Percentiles rank a stretch among this genome's conserved stretches.
phyloP scores from a whole-genome alignment of 1,140 invertebrate genomes.

The Micrasema longulum region DNA sequence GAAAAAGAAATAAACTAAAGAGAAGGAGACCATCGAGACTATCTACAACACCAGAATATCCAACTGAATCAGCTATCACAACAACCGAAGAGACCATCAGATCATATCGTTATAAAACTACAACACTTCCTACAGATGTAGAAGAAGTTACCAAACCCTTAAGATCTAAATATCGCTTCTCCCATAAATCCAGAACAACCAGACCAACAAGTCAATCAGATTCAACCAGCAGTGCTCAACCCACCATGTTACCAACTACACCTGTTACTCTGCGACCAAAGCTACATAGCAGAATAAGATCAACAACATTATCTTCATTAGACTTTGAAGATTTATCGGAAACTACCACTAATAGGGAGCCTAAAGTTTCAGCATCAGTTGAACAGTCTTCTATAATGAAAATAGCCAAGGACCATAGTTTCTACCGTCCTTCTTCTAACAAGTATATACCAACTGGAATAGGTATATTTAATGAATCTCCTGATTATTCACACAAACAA shows the following conservation, averaged over 20 bases:
- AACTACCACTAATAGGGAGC: slow-evolving; percentile 57
- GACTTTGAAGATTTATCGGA: slow-evolving; percentile 59
- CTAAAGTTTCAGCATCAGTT: slow-evolving; percentile 54
- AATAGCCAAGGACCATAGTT: slow-evolving; percentile 58
- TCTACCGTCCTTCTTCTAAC: slow-evolving; percentile 56
- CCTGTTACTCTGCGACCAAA: slow-evolving; percentile 58
- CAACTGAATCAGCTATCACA: neutral
- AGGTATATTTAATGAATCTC: slow-evolving; percentile 58
- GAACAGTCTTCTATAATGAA: slow-evolving; percentile 68
- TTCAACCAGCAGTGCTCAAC: slow-evolving; percentile 64
- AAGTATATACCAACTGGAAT: slow-evolving; percentile 57
- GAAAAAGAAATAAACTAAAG: slow-evolving; percentile 64
- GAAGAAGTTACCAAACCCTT: slow-evolving; percentile 60
- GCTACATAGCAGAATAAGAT: slow-evolving; percentile 60
- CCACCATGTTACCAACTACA: slow-evolving; percentile 62
- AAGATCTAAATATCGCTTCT: slow-evolving; percentile 59
- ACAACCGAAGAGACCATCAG: slow-evolving; percentile 37
- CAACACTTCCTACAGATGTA: slow-evolving; percentile 55
- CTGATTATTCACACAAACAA: slow-evolving; percentile 66
- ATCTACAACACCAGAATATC: slow-evolving; percentile 43
- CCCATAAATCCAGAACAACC: slow-evolving; percentile 58
- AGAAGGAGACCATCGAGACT: slow-evolving; percentile 59
- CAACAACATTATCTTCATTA: slow-evolving; percentile 59
- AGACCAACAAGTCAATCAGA: slow-evolving; percentile 63
- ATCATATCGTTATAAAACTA: slow-evolving; percentile 44